Evolutionary conservation across 2,888 invertebrate genomes (phyloP), one percentile per base, ranked within the genome.

Genomic region (Lysandra coridon): DNA sequence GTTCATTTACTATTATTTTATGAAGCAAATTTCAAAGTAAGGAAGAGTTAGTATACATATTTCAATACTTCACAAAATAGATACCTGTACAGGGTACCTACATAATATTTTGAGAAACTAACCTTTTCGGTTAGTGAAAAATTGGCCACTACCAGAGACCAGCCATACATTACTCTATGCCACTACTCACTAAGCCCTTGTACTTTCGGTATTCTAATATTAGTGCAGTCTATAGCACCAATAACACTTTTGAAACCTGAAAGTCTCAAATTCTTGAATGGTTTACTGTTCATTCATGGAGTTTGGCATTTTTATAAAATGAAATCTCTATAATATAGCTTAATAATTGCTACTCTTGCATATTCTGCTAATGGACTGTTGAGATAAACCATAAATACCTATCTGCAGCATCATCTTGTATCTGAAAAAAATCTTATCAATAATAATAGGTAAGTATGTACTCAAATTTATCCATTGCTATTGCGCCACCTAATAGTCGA

Each of bases 121-220:
- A 80, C 81, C 81, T 81, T 81, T 81, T 49, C 82, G 78, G 78
- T 82, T 82, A 30, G 80, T 81, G 57, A 81, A 82, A 53, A 80
- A 81, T 64, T 81, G 80, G 53, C 79, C 80, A 78, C 78, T 4
- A 4, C 37, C 37, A 37, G 37, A 37, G 4, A 37, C 37, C 37
- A 37, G 37, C 37, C 37, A 37, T 37, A 37, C 37, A 37, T 37
- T 37, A 37, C 37, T 37, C 37, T 37, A 37, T 37, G 37, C 37
- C 37, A 37, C 37, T 37, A 37, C 37, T 37, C 37, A 37, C 40
- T 12, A 79, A 78, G 78, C 49, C 81, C 81, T 33, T 44, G 30
- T 14, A 79, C 73, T 80, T 82, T 82, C 53, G 80, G 80, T n/a
- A 83, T 82, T 73, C 79, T 49, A 64, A 82, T 80, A 75, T 81